Base-by-base conservation (phyloP, 1,140 invertebrate genomes). In the Drosophila paulistorum region DNA sequence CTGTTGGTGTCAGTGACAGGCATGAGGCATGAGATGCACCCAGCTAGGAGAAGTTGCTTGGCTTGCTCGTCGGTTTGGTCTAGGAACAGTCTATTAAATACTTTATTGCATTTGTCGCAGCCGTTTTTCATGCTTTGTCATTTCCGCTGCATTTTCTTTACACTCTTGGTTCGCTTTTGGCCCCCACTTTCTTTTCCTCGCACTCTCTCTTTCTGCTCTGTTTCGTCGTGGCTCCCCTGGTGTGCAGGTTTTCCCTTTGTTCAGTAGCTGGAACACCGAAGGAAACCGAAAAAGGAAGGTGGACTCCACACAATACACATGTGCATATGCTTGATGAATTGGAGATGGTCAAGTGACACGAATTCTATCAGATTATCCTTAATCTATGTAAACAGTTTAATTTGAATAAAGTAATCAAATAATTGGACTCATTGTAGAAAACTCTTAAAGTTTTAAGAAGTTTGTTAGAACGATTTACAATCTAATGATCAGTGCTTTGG, bases 101-200 rank as follows among this genome's bases (percentile, higher is more conserved):
- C 87, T 90, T 90, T 90, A 90, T 90, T 90, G 86, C 86, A 90
- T 90, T 90, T 90, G 82, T 86, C 82, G 87, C 79, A 90, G 86
- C 79, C 82, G 79, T 83, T 89, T 89, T 89, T 89, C 84, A 89
- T 89, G 84, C 84, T 89, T 89, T 89, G 84, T 89, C 84, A 89
- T 89, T 89, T 89, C 84, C 84, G 84, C 71, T 89, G 84, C 84
- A 84, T 89, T 89, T 90, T 90, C 84, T 78, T 89, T 89, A 74
- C 80, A 77, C 77, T 84, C 78, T 74, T 66, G 26, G 30, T 48
- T 17, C 14, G 58, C 42, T 45, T 35, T 55, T 41, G 39, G 30
- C 30, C 30, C 65, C 48, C 35, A 30, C 35, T 61, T 45, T n/a
- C 59, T 23, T 65, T 20, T 45, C 61, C n/a, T 23, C 42, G 45